phyloP scores from a whole-genome alignment of 2,113 vertebrate species.

The Craseonycteris thonglongyai region DNA sequence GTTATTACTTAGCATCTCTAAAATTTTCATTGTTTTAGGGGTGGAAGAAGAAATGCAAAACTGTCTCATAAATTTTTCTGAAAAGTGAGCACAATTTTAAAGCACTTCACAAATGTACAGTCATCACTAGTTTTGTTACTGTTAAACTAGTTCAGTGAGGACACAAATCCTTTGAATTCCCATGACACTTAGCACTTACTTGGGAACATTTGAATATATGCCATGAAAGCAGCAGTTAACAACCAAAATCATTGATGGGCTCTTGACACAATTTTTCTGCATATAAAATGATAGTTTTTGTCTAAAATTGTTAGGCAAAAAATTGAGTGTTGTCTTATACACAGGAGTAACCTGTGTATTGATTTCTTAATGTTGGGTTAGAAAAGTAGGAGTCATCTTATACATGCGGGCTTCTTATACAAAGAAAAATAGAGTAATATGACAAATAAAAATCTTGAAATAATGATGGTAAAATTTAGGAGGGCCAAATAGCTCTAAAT shows the following conservation, averaged over 20 bases:
- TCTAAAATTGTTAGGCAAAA: too few relatives aligned
- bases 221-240: conserved; percentile 1
- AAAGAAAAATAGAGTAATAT: too few relatives aligned
- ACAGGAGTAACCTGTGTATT: too few relatives aligned
- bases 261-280: conserved; percentile 22
- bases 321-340: too few relatives aligned
- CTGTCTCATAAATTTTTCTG: neutral
- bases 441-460: neutral
- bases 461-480: neutral
- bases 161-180: neutral
- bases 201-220: neutral
- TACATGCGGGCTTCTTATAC: too few relatives aligned
- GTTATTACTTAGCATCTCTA: neutral
- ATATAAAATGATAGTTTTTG: too few relatives aligned
- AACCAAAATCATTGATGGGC: too few relatives aligned
- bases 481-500: neutral
- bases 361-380: too few relatives aligned
- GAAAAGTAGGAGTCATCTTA: too few relatives aligned
- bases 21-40: neutral
- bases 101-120: neutral
- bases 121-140: neutral
- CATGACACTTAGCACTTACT: neutral
- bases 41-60: neutral
- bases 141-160: neutral
- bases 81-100: neutral